Evolutionary conservation across 2,797 vertebrate genomes (phyloP).

Genomic region (Alcedo atthis): DNA sequence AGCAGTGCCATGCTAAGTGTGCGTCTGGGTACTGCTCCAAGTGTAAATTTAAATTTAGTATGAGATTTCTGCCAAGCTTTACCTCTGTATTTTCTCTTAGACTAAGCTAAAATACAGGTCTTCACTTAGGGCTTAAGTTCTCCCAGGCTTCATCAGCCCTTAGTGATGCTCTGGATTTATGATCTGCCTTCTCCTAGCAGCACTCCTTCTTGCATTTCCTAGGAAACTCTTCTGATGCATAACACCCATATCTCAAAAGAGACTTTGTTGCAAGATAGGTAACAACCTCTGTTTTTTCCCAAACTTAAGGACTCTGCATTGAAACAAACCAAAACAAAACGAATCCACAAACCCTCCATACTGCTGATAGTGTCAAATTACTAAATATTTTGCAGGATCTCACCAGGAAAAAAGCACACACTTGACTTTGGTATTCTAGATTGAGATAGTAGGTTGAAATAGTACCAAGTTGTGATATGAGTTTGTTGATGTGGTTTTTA

Average conservation of each 20-base stretch:
- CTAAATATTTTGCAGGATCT: not conserved
- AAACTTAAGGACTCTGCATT: not conserved
- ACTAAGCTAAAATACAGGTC: not conserved
- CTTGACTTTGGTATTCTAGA: not conserved
- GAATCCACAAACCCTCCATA: not conserved
- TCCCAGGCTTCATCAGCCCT: not conserved
- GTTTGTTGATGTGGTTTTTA: slow-evolving; percentile 37
- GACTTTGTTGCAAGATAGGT: not conserved
- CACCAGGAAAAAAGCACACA: not conserved
- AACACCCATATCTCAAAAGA: not conserved
- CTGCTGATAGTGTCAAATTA: not conserved
- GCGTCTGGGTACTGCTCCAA: not conserved
- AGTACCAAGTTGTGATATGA: not conserved
- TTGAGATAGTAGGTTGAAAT: not conserved
- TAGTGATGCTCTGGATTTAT: not conserved
- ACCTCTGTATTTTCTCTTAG: not conserved
- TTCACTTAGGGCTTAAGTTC: not conserved
- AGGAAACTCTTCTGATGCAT: not conserved
- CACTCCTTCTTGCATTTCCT: not conserved
- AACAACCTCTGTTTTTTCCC: not conserved
- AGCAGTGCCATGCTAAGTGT: rapidly evolving
- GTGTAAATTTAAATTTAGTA: too few species aligned
- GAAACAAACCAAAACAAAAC: not conserved
- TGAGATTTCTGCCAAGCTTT: not conserved
- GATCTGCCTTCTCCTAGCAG: not conserved